Evolutionary conservation across 2,797 vertebrate genomes (phyloP).

Genomic region (Pelochelys cantorii): DNA sequence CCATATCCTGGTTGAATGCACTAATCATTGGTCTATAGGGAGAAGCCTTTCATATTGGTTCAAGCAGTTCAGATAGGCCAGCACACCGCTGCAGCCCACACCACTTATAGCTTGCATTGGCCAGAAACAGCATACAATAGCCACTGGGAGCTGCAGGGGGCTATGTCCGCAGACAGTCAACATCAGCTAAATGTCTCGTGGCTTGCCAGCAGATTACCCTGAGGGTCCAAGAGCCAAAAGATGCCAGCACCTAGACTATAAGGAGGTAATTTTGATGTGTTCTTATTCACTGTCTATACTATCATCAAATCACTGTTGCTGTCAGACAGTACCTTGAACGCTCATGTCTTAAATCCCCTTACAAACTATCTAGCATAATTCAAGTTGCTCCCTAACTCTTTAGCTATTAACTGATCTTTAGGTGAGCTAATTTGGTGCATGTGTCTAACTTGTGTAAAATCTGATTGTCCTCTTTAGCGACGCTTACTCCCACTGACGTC

Average conservation of each 20-base stretch:
- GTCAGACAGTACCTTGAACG: neutral
- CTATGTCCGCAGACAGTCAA: no score
- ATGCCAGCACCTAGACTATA: neutral
- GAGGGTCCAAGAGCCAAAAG: no score
- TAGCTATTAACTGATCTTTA: conserved; percentile 54
- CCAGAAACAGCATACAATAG: no score
- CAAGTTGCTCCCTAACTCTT: conserved; percentile 10
- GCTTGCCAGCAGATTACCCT: no score
- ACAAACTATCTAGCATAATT: neutral
- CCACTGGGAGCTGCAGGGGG: no score
- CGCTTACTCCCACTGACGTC: conserved; percentile 71
- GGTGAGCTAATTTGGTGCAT: conserved; percentile 48
- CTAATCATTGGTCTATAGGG: neutral
- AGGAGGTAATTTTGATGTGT: neutral
- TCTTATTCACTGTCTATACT: neutral
- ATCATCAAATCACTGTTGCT: rapidly evolving
- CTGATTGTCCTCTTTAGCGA: conserved; percentile 65
- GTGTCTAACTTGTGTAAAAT: conserved; percentile 39
- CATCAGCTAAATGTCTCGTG: no score
- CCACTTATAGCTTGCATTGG: no score
- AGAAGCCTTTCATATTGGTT: neutral
- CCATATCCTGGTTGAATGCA: neutral
- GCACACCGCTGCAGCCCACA: no score
- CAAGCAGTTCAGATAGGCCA: neutral
- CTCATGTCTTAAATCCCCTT: neutral